A percentile compares a stretch with the other conserved stretches of the same genome.
phyloP scores from a whole-genome alignment of 2,888 invertebrate species.

The Tupiocoris notatus region DNA sequence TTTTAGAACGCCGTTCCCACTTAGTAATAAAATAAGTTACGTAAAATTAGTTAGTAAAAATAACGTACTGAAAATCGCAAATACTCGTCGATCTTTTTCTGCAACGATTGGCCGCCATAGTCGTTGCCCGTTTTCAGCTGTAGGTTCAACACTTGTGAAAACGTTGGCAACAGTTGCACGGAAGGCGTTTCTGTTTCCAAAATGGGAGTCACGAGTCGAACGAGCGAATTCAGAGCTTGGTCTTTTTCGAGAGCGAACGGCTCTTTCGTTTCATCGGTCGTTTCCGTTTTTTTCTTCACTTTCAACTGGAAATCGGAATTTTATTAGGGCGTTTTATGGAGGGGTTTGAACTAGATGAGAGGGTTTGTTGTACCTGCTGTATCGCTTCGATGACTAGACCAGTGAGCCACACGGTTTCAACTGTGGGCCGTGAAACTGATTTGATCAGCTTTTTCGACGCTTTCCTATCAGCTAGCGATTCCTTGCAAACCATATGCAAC shows the following conservation, averaged over 20 bases:
- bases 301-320: slow-evolving; percentile 26
- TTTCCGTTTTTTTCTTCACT: slow-evolving; percentile 6
- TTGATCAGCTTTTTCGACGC: slow-evolving; percentile 41
- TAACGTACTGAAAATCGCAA: slow-evolving; percentile 21
- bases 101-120: not conserved
- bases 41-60: too few relatives aligned
- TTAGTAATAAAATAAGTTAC: too few relatives aligned
- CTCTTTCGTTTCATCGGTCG: not conserved
- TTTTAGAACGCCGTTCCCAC: too few relatives aligned
- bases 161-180: slow-evolving; percentile 23
- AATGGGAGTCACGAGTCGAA: slow-evolving; percentile 8
- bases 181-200: slow-evolving; percentile 37
- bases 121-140: not conserved
- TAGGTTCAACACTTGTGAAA: slow-evolving; percentile 25
- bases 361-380: slow-evolving; percentile 37
- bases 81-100: slow-evolving; percentile 14
- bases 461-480: slow-evolving; percentile 17
- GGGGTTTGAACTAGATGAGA: not conserved
- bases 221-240: slow-evolving; percentile 26
- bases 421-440: slow-evolving; percentile 28
- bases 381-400: slow-evolving; percentile 37
- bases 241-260: slow-evolving; percentile 10
- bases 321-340: too few relatives aligned
- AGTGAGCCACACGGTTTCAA: slow-evolving; percentile 40
- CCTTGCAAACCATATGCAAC: slow-evolving; percentile 32